Percentiles rank a stretch among this genome's conserved stretches.
These are phyloP conservation scores for Lacanobia wlatinum DNA, from an alignment of 2,888 invertebrate genomes.

Conservation along the genomic window DNA sequence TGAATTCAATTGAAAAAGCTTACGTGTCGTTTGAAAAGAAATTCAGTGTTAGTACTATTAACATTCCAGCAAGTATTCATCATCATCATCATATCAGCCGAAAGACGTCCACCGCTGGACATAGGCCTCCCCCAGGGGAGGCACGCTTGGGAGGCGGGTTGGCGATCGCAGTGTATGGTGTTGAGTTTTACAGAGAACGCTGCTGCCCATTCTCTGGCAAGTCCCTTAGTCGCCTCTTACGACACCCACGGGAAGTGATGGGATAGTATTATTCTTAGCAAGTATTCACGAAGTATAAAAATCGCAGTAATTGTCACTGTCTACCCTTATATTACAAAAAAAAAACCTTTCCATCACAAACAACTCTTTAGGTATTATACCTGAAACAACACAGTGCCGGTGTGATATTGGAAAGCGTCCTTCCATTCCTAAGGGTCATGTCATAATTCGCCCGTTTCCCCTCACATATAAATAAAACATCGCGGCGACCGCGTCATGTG, in stretches of 20 bases:
- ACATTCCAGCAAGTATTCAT: background rate
- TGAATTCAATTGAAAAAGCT: background rate
- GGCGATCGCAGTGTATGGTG: too few relatives aligned
- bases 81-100: too few relatives aligned
- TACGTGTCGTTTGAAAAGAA: background rate
- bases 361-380: constrained; percentile 11
- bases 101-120: too few relatives aligned
- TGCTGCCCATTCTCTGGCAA: too few relatives aligned
- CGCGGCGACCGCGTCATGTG: constrained; percentile 70
- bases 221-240: too few relatives aligned
- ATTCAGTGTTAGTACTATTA: background rate
- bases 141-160: too few relatives aligned
- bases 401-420: constrained; percentile 57
- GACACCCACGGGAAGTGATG: too few relatives aligned
- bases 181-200: too few relatives aligned
- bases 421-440: constrained; percentile 63
- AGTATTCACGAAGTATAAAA: background rate
- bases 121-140: too few relatives aligned
- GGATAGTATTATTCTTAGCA: too few relatives aligned
- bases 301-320: background rate
- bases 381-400: constrained; percentile 36
- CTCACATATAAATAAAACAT: constrained; percentile 81
- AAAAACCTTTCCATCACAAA: background rate
- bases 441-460: constrained; percentile 72
- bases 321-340: background rate